These are phyloP conservation scores for Drosophila pachea DNA, from an alignment of 1,140 invertebrate genomes.

Conservation along the genomic window DNA sequence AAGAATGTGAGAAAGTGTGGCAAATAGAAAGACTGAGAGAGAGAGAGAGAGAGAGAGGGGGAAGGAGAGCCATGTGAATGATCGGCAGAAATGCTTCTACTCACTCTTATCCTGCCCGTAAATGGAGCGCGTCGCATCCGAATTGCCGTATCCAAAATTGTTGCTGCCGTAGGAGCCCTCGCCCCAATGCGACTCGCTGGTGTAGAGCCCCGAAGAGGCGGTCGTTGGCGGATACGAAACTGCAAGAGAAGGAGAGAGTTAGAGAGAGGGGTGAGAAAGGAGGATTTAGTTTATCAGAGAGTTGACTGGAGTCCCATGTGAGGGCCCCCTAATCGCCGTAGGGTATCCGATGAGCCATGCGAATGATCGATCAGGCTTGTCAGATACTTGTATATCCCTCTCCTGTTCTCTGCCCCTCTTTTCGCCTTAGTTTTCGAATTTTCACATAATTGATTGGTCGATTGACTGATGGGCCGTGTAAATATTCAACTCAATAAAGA, in stretches of 20 bases:
- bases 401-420: too few relatives aligned
- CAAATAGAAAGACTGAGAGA: conserved; percentile 20
- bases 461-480: too few relatives aligned
- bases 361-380: too few relatives aligned
- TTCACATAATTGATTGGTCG: too few relatives aligned
- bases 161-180: conserved; percentile 38
- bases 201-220: conserved; percentile 54
- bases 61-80: not conserved
- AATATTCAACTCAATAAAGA: too few relatives aligned
- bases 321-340: too few relatives aligned
- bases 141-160: conserved; percentile 45
- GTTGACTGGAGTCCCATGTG: not conserved
- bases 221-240: conserved; percentile 75
- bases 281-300: not conserved
- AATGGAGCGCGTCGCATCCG: conserved; percentile 55
- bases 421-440: too few relatives aligned
- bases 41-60: conserved; percentile 10
- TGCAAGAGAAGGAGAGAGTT: conserved; percentile 26
- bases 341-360: too few relatives aligned
- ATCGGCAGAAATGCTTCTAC: conserved; percentile 22
- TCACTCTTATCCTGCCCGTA: conserved; percentile 72
- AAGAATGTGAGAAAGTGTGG: conserved; percentile 44
- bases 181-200: conserved; percentile 65
- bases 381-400: too few relatives aligned
- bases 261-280: not conserved